A percentile compares a stretch with the other conserved stretches of the same genome.
phyloP scores from a whole-genome alignment of 2,113 vertebrate genomes.

The Mola mola region DNA sequence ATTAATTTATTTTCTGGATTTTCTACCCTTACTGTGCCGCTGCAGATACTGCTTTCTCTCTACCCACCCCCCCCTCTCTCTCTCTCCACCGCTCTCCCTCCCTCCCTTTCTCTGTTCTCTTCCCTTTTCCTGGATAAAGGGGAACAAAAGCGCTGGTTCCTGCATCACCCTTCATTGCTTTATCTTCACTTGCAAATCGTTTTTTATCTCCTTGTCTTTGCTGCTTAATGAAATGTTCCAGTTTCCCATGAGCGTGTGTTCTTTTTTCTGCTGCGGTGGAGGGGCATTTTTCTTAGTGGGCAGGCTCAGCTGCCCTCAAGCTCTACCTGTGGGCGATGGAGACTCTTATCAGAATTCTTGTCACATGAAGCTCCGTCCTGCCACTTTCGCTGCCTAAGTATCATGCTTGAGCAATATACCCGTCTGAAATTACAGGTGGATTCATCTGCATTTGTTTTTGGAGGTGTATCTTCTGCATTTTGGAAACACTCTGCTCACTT shows the following conservation, averaged over 20 bases:
- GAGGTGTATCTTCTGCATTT: slow-evolving; percentile 51
- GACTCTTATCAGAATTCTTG: slow-evolving; percentile 75
- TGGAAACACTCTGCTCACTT: slow-evolving; percentile 57
- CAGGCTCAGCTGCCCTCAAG: slow-evolving; percentile 75
- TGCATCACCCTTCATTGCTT: slow-evolving; percentile 47
- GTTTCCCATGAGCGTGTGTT: slow-evolving; percentile 65
- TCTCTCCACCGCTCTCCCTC: slow-evolving; percentile 30
- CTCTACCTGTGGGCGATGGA: slow-evolving; percentile 81
- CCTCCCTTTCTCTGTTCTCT: slow-evolving; percentile 42
- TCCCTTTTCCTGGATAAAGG: slow-evolving; percentile 55
- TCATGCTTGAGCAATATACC: slow-evolving; percentile 42
- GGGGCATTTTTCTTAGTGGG: slow-evolving; percentile 74
- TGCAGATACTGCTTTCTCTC: slow-evolving; percentile 76
- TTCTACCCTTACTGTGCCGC: slow-evolving; percentile 75
- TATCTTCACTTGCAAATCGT: slow-evolving; percentile 12
- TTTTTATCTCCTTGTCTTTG: slow-evolving; percentile 38
- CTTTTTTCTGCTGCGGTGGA: slow-evolving; percentile 67
- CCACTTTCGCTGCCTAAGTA: slow-evolving; percentile 53
- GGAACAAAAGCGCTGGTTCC: slow-evolving; percentile 70
- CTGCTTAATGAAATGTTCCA: slow-evolving; percentile 71
- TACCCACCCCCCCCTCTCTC: slow-evolving; percentile 7
- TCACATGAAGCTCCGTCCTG: slow-evolving; percentile 74
- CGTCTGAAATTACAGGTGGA: slow-evolving; percentile 52
- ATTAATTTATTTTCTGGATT: slow-evolving; percentile 81
- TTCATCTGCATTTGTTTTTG: slow-evolving; percentile 51